Evolutionary conservation across 2,888 invertebrate genomes (phyloP).

Genomic region (Eugnorisma glareosa): DNA sequence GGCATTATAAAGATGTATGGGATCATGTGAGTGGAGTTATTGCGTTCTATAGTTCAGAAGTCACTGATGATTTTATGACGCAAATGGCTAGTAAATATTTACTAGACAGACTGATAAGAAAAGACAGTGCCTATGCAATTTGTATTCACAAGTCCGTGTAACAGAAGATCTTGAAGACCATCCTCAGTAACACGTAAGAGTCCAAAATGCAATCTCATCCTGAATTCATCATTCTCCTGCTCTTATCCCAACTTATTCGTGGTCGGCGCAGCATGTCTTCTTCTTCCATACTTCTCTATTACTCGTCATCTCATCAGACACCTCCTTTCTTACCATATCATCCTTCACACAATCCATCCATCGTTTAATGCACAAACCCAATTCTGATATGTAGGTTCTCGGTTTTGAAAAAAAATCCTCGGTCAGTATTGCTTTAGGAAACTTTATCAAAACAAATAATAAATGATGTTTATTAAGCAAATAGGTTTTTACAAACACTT

Average conservation of each 20-base stretch:
- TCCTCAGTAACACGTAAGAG: background rate
- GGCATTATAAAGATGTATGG: background rate
- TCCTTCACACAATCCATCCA: no score
- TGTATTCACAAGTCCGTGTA: background rate
- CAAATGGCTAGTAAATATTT: constrained; percentile 8
- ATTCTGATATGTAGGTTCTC: no score
- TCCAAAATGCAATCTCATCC: background rate
- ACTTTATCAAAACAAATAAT: background rate
- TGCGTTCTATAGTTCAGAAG: constrained; percentile 19
- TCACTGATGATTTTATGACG: constrained; percentile 23
- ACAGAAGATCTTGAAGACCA: background rate
- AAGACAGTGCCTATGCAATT: background rate
- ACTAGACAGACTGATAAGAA: background rate
- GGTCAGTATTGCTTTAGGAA: background rate
- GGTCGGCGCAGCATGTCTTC: no score
- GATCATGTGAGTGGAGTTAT: constrained; percentile 4
- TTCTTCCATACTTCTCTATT: no score
- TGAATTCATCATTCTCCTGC: no score
- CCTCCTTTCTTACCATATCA: no score
- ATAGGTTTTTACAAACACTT: no score
- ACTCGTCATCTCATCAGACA: no score
- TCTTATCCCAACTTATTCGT: no score
- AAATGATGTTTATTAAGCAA: no score
- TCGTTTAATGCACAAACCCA: background rate
- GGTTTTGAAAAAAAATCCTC: background rate